A percentile compares a stretch with the other conserved stretches of the same genome.
These are phyloP conservation scores for Diacarnus erythraeanus DNA, from an alignment of 37 sponge, comb jelly and placozoan species.

Conservation along the genomic window DNA sequence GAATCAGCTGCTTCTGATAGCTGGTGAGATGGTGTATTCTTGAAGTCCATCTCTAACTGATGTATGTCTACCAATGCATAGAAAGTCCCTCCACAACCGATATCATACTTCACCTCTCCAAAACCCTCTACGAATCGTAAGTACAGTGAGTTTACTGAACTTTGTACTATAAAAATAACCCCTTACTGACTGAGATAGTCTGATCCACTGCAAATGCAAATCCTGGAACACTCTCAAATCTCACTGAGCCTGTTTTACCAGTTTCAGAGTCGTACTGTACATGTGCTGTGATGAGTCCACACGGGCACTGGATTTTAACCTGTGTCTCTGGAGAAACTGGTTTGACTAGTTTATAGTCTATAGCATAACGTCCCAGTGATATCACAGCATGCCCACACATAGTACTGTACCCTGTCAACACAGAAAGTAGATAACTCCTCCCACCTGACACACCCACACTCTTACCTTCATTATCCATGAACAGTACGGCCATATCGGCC, in stretches of 20 bases:
- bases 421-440: background rate
- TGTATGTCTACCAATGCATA: constrained; percentile 67
- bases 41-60: constrained; percentile 71
- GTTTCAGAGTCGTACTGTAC: constrained; percentile 46
- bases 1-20: constrained; percentile 29
- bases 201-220: constrained; percentile 67
- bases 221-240: constrained; percentile 78
- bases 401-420: constrained; percentile 73
- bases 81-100: constrained; percentile 85
- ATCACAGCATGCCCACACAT: constrained; percentile 96
- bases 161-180: background rate
- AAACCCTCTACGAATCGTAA: background rate
- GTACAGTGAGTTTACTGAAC: background rate
- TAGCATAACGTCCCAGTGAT: constrained; percentile 83
- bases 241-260: constrained; percentile 50
- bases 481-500: constrained; percentile 90
- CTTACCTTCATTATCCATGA: constrained; percentile 64
- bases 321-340: constrained; percentile 72
- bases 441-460: no score
- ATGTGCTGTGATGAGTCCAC: constrained; percentile 75
- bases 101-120: constrained; percentile 60
- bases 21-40: constrained; percentile 28
- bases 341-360: constrained; percentile 74
- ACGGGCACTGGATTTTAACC: constrained; percentile 89
- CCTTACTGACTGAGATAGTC: constrained; percentile 28